Evolutionary conservation across 2,113 vertebrate species (phyloP).

Genomic region (Acinonyx jubatus): DNA sequence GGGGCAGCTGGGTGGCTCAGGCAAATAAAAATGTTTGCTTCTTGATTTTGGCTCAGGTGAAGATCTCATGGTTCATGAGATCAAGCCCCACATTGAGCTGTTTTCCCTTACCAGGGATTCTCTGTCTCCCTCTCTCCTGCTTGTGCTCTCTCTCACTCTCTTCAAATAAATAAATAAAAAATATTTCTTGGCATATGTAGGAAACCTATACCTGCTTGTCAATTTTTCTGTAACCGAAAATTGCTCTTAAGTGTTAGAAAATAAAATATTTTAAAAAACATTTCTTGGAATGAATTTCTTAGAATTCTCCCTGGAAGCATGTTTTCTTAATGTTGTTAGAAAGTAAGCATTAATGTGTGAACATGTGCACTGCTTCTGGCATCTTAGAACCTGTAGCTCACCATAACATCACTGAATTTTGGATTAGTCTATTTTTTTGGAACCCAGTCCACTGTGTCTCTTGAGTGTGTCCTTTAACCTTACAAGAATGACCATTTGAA

Average conservation of each 20-base stretch:
- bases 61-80: no score
- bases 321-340: slow-evolving; percentile 42
- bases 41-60: no score
- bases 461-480: background rate
- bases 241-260: background rate
- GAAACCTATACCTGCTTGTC: background rate
- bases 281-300: slow-evolving; percentile 23
- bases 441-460: background rate
- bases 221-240: background rate
- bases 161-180: background rate
- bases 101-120: no score
- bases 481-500: background rate
- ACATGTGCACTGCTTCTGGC: background rate
- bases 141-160: no score
- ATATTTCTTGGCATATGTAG: background rate
- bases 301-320: background rate
- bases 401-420: slow-evolving; percentile 1
- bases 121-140: no score
- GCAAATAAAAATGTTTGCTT: no score
- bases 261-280: background rate
- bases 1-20: no score
- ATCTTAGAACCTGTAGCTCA: background rate
- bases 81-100: no score
- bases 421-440: background rate
- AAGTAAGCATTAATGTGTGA: slow-evolving; percentile 11